A percentile compares a stretch with the other conserved stretches of the same genome.
Evolutionary conservation across 2,888 invertebrate genomes (phyloP).

Genomic region (Omphaloscelis lunosa): DNA sequence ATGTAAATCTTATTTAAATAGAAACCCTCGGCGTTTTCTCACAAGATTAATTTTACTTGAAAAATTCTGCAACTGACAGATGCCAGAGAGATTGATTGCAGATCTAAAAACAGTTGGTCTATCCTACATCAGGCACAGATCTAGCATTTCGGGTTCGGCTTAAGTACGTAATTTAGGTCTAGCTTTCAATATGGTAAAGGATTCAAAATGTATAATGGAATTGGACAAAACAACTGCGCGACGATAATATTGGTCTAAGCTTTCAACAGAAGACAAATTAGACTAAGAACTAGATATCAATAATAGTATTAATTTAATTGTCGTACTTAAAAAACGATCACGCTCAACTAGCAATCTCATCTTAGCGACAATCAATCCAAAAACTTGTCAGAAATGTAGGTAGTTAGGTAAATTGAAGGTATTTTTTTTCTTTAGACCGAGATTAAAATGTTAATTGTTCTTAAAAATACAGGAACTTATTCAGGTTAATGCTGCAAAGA

Average conservation of each 20-base stretch:
- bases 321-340: background rate
- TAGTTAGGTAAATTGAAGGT: background rate
- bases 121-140: constrained; percentile 23
- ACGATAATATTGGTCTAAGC: constrained; percentile 3
- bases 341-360: background rate
- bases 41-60: constrained; percentile 55
- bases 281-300: background rate
- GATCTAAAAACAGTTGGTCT: constrained; percentile 53
- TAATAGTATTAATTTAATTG: background rate
- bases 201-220: constrained; percentile 40
- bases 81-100: constrained; percentile 60
- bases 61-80: constrained; percentile 56
- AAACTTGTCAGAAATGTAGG: background rate
- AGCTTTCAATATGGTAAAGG: constrained; percentile 28
- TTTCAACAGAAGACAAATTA: constrained; percentile 12
- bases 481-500: no score
- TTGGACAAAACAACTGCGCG: constrained; percentile 43
- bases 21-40: constrained; percentile 8
- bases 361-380: background rate
- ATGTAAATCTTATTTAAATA: constrained; percentile 14
- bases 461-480: background rate
- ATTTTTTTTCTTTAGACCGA: background rate
- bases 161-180: constrained; percentile 34
- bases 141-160: constrained; percentile 13
- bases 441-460: background rate